These are phyloP conservation scores for Timema cristinae DNA, from an alignment of 2,888 invertebrate species.

Conservation along the genomic window DNA sequence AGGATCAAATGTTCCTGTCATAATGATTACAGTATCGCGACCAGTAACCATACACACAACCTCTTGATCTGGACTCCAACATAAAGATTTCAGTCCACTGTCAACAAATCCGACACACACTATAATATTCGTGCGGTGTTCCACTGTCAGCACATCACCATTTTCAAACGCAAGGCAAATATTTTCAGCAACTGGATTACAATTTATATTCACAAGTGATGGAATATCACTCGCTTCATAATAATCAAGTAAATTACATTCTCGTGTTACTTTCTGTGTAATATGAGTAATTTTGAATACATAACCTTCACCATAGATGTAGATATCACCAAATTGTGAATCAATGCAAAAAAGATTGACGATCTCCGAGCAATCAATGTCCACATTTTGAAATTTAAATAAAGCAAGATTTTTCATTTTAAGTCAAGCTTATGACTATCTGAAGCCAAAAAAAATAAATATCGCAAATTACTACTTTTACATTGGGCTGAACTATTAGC, in stretches of 20 bases:
- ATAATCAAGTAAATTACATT: neutral
- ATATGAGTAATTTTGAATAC: neutral
- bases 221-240: conserved; percentile 6
- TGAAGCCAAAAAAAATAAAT: too few relatives aligned
- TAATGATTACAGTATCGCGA: conserved; percentile 46
- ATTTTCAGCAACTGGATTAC: conserved; percentile 18
- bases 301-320: conserved; percentile 10
- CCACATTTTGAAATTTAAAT: too few relatives aligned
- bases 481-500: too few relatives aligned
- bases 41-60: conserved; percentile 63
- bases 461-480: too few relatives aligned
- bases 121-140: conserved; percentile 4
- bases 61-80: conserved; percentile 80
- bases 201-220: conserved; percentile 18
- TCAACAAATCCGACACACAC: conserved; percentile 35
- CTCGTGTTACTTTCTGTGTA: neutral
- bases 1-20: conserved; percentile 56
- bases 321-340: conserved; percentile 6
- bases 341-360: neutral
- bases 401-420: too few relatives aligned
- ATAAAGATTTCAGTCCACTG: conserved; percentile 52
- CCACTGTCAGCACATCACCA: conserved; percentile 26
- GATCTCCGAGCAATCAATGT: neutral
- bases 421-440: too few relatives aligned
- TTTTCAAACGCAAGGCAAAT: conserved; percentile 23